Percentiles rank a stretch among this genome's conserved stretches.
phyloP scores from a whole-genome alignment of 2,888 invertebrate genomes.

The Drosophila yooni region DNA sequence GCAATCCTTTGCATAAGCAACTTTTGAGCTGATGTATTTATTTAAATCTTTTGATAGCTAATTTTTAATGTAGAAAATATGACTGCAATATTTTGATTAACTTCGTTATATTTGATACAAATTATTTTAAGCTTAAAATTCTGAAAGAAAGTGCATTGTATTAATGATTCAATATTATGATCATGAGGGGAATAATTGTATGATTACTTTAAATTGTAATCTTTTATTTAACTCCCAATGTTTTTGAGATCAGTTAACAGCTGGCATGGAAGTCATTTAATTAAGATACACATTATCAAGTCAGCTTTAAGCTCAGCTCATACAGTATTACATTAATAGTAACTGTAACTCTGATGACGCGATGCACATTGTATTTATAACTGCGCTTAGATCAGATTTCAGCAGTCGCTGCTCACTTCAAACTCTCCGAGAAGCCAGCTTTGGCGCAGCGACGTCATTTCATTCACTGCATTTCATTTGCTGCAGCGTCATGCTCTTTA shows the following conservation, averaged over 20 bases:
- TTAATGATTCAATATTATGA: background rate
- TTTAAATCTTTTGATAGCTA: background rate
- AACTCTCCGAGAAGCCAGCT: background rate
- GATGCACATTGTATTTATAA: background rate
- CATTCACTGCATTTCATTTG: conserved; percentile 64
- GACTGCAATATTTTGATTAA: background rate
- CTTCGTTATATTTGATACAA: background rate
- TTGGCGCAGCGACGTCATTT: conserved; percentile 67
- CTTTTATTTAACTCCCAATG: no score
- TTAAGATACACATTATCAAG: background rate
- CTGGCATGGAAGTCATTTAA: background rate
- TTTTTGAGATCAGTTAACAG: background rate
- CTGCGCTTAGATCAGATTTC: conserved; percentile 19
- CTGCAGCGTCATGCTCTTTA: conserved; percentile 74
- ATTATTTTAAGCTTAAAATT: background rate
- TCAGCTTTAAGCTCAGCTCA: background rate
- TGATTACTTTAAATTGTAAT: background rate
- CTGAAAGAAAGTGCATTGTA: background rate
- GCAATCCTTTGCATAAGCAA: background rate
- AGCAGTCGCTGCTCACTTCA: background rate
- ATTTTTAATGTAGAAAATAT: background rate
- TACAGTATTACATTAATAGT: background rate
- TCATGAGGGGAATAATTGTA: background rate
- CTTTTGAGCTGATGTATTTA: background rate
- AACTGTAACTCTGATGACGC: conserved; percentile 6